phyloP scores from a whole-genome alignment of 2,113 vertebrate species.

The Entomyzon cyanotis region DNA sequence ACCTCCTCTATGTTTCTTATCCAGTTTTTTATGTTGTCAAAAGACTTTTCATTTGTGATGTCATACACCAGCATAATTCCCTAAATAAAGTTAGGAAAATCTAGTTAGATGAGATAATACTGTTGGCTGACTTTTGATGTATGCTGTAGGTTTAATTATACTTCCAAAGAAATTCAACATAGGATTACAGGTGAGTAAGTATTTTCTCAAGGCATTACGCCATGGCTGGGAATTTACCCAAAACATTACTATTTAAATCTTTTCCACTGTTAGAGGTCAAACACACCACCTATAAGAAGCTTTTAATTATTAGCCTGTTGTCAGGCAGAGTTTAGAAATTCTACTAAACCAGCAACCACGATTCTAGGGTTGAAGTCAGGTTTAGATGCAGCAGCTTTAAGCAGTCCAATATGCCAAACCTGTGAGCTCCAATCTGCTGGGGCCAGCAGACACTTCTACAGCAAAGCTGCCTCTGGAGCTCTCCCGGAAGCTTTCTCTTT shows the following conservation, averaged over 20 bases:
- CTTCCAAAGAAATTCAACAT: not conserved
- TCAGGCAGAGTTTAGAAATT: not conserved
- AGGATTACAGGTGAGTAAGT: not conserved
- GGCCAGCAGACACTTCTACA: not conserved
- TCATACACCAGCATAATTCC: constrained; percentile 98
- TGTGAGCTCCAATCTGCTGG: not conserved
- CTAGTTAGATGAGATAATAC: not conserved
- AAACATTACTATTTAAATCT: not conserved
- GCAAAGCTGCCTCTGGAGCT: not conserved
- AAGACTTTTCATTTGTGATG: constrained; percentile 97
- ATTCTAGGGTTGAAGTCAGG: not conserved
- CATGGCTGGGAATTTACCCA: not conserved
- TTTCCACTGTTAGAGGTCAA: not conserved
- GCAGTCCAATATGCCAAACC: not conserved
- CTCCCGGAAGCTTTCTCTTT: not conserved
- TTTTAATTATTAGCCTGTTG: not conserved
- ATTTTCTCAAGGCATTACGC: not conserved
- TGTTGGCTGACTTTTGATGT: not conserved
- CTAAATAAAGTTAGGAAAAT: constrained; percentile 66
- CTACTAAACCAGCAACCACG: not conserved
- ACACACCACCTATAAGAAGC: not conserved
- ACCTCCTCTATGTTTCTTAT: constrained; percentile 99
- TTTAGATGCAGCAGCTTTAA: not conserved
- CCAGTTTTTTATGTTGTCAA: constrained; percentile 99
- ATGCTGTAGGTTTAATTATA: not conserved